A percentile compares a stretch with the other conserved stretches of the same genome.
Evolutionary conservation across 2,888 invertebrate species (phyloP).

Genomic region (Eledona agricola): DNA sequence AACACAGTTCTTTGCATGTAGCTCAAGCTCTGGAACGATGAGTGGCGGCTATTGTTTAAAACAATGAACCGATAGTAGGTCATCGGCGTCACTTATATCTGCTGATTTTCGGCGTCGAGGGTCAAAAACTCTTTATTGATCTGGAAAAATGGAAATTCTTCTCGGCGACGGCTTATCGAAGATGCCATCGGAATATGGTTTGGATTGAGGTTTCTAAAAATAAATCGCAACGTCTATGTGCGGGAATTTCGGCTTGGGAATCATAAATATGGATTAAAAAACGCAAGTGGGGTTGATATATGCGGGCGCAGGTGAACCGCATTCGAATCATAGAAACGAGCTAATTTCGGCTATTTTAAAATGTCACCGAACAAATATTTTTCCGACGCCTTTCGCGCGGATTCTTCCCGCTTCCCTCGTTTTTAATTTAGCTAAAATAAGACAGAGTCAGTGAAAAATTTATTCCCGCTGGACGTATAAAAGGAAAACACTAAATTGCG

Average conservation of each 20-base stretch:
- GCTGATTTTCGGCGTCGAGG: slow-evolving; percentile 21
- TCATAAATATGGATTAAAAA: slow-evolving; percentile 20
- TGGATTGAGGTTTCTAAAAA: slow-evolving; percentile 19
- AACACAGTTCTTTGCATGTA: slow-evolving; percentile 9
- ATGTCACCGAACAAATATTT: too few species aligned
- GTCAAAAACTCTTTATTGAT: slow-evolving; percentile 21
- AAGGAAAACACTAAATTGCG: slow-evolving; percentile 1
- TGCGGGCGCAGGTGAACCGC: not conserved
- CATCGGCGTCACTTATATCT: slow-evolving; percentile 28
- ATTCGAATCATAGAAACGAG: too few species aligned
- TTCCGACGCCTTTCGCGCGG: too few species aligned
- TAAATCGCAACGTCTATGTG: slow-evolving; percentile 10
- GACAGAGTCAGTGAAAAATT: slow-evolving; percentile 1
- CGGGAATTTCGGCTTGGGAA: not conserved
- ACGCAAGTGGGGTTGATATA: slow-evolving; percentile 1
- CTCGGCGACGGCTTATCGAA: slow-evolving; percentile 1
- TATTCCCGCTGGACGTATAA: not conserved
- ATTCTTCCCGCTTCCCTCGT: not conserved
- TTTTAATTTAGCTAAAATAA: not conserved
- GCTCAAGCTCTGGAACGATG: slow-evolving; percentile 9
- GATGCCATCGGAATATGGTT: slow-evolving; percentile 11
- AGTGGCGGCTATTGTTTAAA: slow-evolving; percentile 18
- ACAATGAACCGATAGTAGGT: slow-evolving; percentile 24
- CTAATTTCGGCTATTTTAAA: too few species aligned
- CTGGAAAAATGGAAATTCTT: slow-evolving; percentile 13